phyloP scores from a whole-genome alignment of 2,888 invertebrate genomes.

The Helleia helle region DNA sequence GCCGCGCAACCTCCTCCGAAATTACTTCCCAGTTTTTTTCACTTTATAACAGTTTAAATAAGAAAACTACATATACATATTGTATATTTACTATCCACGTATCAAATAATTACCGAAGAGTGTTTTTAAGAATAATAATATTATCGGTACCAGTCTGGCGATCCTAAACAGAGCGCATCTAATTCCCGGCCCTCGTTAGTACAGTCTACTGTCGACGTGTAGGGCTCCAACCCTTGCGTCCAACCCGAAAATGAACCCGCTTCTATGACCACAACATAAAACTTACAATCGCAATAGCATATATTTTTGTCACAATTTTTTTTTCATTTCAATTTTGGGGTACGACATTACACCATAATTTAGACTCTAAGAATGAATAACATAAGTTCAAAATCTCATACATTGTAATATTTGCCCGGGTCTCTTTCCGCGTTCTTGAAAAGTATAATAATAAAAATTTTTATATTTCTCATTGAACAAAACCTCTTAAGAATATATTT shows the following conservation, averaged over 20 bases:
- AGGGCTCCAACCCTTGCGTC: conserved; percentile 30
- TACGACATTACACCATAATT: neutral
- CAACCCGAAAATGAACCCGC: conserved; percentile 21
- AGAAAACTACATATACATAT: no score
- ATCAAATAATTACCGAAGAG: no score
- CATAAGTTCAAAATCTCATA: neutral
- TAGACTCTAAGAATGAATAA: neutral
- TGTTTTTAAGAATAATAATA: no score
- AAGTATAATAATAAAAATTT: conserved; percentile 5
- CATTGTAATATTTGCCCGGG: neutral
- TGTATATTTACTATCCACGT: no score
- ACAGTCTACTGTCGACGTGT: conserved; percentile 61
- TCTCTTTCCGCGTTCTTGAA: conserved; percentile 1
- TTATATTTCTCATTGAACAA: neutral
- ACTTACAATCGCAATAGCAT: conserved; percentile 17
- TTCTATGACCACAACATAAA: conserved; percentile 18
- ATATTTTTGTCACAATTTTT: conserved; percentile 8
- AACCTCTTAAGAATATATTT: conserved; percentile 2
- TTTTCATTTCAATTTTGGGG: conserved; percentile 1
- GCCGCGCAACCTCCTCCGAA: no score
- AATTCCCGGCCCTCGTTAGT: conserved; percentile 58
- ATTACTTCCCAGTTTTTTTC: no score
- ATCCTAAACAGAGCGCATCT: conserved; percentile 47
- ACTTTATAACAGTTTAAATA: no score
- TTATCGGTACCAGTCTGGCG: no score